These are phyloP conservation scores for Pseudochaenichthys georgianus DNA, from an alignment of 2,797 vertebrate species.

Conservation along the genomic window DNA sequence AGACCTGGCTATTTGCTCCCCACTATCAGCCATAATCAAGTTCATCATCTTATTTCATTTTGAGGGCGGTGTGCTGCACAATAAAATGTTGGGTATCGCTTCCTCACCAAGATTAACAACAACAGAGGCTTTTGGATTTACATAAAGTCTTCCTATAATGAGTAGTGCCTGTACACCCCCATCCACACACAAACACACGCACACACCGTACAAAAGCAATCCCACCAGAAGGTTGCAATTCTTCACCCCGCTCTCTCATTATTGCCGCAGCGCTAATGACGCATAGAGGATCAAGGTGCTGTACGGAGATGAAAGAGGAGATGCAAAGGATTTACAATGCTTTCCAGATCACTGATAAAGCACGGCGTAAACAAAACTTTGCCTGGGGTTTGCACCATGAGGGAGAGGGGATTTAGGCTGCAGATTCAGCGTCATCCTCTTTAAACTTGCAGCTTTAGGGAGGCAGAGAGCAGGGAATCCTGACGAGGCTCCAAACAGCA, in stretches of 20 bases:
- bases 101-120: constrained; percentile 68
- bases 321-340: constrained; percentile 79
- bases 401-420: constrained; percentile 72
- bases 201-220: constrained; percentile 28
- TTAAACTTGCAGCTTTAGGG: constrained; percentile 56
- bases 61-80: constrained; percentile 52
- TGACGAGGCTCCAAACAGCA: constrained; percentile 59
- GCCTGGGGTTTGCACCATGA: constrained; percentile 63
- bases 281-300: constrained; percentile 73
- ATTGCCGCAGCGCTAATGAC: constrained; percentile 70
- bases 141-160: constrained; percentile 69
- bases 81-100: constrained; percentile 54
- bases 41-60: constrained; percentile 68
- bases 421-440: constrained; percentile 65
- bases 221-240: constrained; percentile 62
- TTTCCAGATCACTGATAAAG: constrained; percentile 79
- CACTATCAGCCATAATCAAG: constrained; percentile 59
- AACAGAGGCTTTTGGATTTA: constrained; percentile 68
- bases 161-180: constrained; percentile 34
- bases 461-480: constrained; percentile 51
- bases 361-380: constrained; percentile 74
- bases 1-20: constrained; percentile 53
- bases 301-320: constrained; percentile 80
- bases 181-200: constrained; percentile 9
- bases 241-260: constrained; percentile 67